Base-by-base conservation (phyloP, 2,888 invertebrate species). In the Taenaris catops region DNA sequence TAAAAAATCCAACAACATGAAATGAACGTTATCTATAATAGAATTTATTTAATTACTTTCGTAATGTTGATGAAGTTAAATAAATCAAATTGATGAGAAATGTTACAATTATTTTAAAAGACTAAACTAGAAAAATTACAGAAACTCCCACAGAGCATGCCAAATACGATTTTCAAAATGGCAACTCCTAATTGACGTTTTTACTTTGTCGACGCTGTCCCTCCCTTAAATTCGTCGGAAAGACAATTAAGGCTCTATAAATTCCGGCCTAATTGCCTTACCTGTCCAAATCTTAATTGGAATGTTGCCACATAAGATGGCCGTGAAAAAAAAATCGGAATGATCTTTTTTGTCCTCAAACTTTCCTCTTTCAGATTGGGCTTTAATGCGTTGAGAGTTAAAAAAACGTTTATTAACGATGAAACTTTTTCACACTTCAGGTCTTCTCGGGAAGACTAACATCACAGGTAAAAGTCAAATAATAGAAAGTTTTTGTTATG, bases 391-490 rank as follows among this genome's bases (percentile, higher is more conserved):
- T 67, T 61, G 63, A 66, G 61, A 61, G 52, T 49, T 49, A 58
- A 53, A 69, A 73, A 71, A 73, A 65, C 61, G 67, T 71, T 70
- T 78, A 79, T 80, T 84, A 83, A 84, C 79, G 76, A 78, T 83
- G 79, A 80, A 78, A 62, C 75, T 84, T 86, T 84, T 84, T 84
- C 83, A 84, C 78, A 78, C 86, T 84, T 79, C 87, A 88, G 88
- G 88, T 88, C 87, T 88, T 87, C 87, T 88, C 86, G 88, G 88
- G 80, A 88, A 88, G 87, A 88, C 88, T 69, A 87, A 86, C 79
- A 81, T 87, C 69, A 84, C 88, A 88, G 88, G 88, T 88, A 88
- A 87, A 72, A 38, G 46, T 28, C 36, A 64, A 58, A 53, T 31
- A 19, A 58, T 58, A 58, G 55, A 59, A 56, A 58, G 58, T 73